A percentile compares a stretch with the other conserved stretches of the same genome.
Conservation (phyloP, 2,888 invertebrate species). For the Allygus modestus region DNA sequence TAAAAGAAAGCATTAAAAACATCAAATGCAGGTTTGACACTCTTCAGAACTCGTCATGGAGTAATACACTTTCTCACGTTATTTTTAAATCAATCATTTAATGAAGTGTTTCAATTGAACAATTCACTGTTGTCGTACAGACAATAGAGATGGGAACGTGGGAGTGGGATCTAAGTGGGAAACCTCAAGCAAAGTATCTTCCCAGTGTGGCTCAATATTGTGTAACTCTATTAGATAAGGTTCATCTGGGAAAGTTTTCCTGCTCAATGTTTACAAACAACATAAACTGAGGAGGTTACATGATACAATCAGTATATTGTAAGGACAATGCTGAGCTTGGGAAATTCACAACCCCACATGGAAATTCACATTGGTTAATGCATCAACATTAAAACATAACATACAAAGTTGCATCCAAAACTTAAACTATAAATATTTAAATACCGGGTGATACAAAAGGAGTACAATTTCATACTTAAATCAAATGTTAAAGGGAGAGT, state of each 20-base stretch:
- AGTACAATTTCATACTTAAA: no score
- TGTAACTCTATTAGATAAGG: conserved; percentile 14
- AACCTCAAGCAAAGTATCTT: conserved; percentile 4
- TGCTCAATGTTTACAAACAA: conserved; percentile 22
- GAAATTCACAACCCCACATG: no score
- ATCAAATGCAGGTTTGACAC: no score
- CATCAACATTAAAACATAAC: no score
- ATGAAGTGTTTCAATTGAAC: conserved; percentile 22
- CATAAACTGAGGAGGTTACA: neutral
- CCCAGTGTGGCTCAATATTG: conserved; percentile 3
- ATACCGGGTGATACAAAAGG: no score
- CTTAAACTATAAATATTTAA: no score
- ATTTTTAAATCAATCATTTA: conserved; percentile 15
- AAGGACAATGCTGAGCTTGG: no score
- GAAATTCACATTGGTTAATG: no score
- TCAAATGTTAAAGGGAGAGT: no score
- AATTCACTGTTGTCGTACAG: neutral
- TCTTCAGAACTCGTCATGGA: neutral
- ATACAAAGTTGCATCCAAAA: no score
- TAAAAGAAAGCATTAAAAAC: no score
- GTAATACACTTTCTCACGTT: conserved; percentile 22
- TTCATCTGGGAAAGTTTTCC: neutral
- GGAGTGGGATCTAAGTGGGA: neutral
- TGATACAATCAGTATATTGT: no score
- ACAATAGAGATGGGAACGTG: conserved; percentile 20